phyloP scores from a whole-genome alignment of 2,888 invertebrate genomes.

The Sarcophaga caerulescens region DNA sequence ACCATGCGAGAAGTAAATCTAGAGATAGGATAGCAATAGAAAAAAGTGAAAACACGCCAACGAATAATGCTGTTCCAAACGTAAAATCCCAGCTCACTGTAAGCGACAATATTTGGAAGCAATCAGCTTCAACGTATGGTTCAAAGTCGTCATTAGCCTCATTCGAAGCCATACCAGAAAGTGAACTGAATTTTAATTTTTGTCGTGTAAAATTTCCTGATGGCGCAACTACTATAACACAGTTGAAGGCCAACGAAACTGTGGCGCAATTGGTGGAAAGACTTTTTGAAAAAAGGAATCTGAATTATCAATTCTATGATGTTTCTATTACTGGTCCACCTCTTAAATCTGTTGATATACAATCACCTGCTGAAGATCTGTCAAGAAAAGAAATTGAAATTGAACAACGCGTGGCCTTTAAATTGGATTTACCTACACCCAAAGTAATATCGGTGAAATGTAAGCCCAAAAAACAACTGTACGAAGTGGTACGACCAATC shows the following conservation, averaged over 20 bases:
- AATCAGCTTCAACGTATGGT: conserved; percentile 74
- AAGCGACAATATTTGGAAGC: conserved; percentile 45
- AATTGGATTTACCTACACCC: conserved; percentile 90
- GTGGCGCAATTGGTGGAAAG: conserved; percentile 90
- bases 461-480: conserved; percentile 89
- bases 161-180: conserved; percentile 76
- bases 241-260: conserved; percentile 88
- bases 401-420: conserved; percentile 92
- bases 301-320: conserved; percentile 91
- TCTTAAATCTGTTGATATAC: conserved; percentile 85
- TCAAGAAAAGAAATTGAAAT: conserved; percentile 92
- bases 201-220: conserved; percentile 95
- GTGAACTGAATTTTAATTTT: conserved; percentile 79
- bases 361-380: conserved; percentile 86
- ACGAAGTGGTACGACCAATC: conserved; percentile 93
- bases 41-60: conserved; percentile 19
- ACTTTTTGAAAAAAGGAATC: conserved; percentile 91
- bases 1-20: conserved; percentile 84
- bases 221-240: conserved; percentile 95
- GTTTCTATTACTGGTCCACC: conserved; percentile 84
- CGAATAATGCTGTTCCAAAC: conserved; percentile 61
- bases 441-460: conserved; percentile 94
- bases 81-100: conserved; percentile 69
- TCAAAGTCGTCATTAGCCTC: conserved; percentile 80
- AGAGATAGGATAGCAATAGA: conserved; percentile 82